A percentile compares a stretch with the other conserved stretches of the same genome.
phyloP scores from a whole-genome alignment of 2,113 vertebrate genomes.

The Plecturocebus donacophilus region DNA sequence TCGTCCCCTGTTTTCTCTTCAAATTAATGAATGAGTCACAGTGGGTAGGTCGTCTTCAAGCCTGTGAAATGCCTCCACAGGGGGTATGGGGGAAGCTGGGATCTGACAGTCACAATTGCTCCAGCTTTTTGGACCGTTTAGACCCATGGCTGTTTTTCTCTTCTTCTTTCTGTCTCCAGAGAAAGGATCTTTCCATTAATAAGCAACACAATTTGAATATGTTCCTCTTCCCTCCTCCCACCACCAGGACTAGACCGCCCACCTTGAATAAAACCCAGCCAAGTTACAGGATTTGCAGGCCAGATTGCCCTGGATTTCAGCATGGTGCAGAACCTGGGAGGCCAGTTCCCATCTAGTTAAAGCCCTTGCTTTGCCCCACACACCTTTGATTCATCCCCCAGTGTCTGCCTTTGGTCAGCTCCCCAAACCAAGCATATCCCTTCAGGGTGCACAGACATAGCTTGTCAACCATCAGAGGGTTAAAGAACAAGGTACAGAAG shows the following conservation, averaged over 20 bases:
- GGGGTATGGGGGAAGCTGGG: background rate
- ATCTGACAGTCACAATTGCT: slow-evolving; percentile 35
- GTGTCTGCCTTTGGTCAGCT: background rate
- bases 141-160: background rate
- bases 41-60: background rate
- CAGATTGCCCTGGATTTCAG: background rate
- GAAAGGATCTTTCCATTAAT: slow-evolving; percentile 16
- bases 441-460: background rate
- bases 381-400: background rate
- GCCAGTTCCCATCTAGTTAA: background rate
- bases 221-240: background rate
- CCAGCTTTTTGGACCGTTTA: background rate
- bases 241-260: background rate
- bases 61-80: slow-evolving; percentile 1
- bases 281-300: background rate
- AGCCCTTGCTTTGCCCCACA: background rate
- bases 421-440: background rate
- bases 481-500: background rate
- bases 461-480: background rate
- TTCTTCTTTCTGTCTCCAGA: slow-evolving; percentile 22
- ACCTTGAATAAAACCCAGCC: background rate
- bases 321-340: background rate
- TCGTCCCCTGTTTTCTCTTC: slow-evolving; percentile 66
- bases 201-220: background rate
- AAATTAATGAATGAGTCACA: slow-evolving; percentile 77